A percentile compares a stretch with the other conserved stretches of the same genome.
Conservation (phyloP, 1,140 invertebrate genomes). For the Temnothorax longispinosus region DNA sequence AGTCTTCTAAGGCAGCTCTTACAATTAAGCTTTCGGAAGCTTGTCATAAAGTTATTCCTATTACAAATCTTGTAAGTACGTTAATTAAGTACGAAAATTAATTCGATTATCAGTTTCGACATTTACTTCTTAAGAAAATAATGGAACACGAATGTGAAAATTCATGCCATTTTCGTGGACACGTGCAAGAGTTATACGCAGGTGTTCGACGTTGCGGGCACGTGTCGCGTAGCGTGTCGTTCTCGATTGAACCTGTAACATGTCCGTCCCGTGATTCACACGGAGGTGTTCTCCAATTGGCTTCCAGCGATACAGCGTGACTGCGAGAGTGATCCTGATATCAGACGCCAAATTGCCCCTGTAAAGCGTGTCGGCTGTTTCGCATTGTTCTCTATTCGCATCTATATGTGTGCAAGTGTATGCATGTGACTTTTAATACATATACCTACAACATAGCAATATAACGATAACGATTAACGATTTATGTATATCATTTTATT, state of each 20-base stretch:
- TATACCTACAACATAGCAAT: neutral
- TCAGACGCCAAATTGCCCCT: neutral
- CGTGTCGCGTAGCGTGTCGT: neutral
- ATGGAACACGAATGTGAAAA: neutral
- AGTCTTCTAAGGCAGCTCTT: neutral
- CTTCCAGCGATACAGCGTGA: neutral
- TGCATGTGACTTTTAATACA: neutral
- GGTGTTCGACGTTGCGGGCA: neutral
- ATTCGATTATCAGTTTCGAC: neutral
- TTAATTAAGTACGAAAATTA: neutral
- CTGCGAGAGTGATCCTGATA: neutral
- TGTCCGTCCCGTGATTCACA: neutral
- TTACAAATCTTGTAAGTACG: neutral
- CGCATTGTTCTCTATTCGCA: neutral
- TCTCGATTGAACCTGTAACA: constrained; percentile 4
- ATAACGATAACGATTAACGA: neutral
- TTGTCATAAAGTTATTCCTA: neutral
- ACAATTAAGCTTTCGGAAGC: neutral
- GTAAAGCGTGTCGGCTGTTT: neutral
- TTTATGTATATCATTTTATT: neutral
- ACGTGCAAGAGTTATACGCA: neutral
- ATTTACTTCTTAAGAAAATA: neutral
- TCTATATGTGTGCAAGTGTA: neutral
- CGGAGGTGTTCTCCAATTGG: neutral
- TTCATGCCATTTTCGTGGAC: neutral